These are phyloP conservation scores for Rhinolophus sinicus DNA, from an alignment of 2,113 vertebrate genomes.

Conservation along the genomic window DNA sequence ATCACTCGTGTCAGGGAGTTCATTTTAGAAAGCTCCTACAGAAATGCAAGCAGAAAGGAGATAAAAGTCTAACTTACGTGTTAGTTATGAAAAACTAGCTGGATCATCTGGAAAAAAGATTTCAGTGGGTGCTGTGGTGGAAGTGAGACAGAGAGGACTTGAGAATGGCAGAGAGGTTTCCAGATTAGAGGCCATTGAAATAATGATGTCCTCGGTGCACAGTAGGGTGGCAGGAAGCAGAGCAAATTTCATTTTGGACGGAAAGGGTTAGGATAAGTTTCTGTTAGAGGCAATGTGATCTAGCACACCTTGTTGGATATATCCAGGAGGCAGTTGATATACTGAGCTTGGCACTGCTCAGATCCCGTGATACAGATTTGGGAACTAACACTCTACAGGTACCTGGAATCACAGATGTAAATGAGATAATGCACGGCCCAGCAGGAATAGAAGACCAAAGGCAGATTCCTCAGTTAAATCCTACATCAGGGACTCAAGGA, in stretches of 20 bases:
- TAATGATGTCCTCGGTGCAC: background rate
- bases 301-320: background rate
- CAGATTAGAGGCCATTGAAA: background rate
- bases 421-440: background rate
- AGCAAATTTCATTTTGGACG: background rate
- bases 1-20: background rate
- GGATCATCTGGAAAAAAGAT: background rate
- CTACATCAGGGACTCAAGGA: fast-evolving
- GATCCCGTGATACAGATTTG: background rate
- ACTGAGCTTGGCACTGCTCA: background rate
- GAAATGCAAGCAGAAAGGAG: background rate
- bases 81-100: background rate
- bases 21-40: background rate
- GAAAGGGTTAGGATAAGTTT: background rate
- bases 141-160: background rate
- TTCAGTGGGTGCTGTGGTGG: background rate
- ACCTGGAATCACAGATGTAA: background rate
- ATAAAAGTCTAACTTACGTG: background rate
- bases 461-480: background rate
- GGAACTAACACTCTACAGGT: background rate
- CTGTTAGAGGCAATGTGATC: background rate
- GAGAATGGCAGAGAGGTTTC: background rate
- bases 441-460: background rate
- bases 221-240: background rate
- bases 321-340: background rate